phyloP scores from a whole-genome alignment of 2,113 vertebrate genomes.

The Alaudala cheleensis region DNA sequence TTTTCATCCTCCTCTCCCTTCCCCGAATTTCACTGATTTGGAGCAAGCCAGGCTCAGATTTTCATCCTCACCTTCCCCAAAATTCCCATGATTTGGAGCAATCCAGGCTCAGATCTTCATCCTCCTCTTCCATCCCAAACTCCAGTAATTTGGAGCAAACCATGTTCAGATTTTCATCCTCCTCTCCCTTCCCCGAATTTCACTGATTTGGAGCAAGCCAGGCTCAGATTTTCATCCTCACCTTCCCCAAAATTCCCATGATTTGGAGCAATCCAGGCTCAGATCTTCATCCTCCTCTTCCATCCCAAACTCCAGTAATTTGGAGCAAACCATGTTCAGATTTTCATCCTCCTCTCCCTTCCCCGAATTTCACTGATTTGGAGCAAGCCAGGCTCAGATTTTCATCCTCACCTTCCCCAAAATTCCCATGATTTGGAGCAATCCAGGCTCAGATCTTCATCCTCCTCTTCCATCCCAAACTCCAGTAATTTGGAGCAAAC shows the following conservation, averaged over 20 bases:
- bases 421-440: neutral
- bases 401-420: neutral
- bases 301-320: fast-evolving
- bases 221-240: neutral
- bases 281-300: fast-evolving
- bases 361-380: fast-evolving
- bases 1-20: neutral
- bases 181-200: too few species aligned
- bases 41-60: neutral
- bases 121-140: fast-evolving
- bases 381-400: neutral
- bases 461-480: fast-evolving
- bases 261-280: fast-evolving
- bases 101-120: neutral
- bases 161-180: neutral
- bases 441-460: neutral
- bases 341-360: neutral
- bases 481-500: fast-evolving
- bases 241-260: too few species aligned
- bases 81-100: neutral
- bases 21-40: fast-evolving
- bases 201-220: fast-evolving
- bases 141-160: fast-evolving
- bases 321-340: fast-evolving
- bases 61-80: neutral